phyloP scores from a whole-genome alignment of 2,888 invertebrate genomes.

The Petrophora chlorosata region DNA sequence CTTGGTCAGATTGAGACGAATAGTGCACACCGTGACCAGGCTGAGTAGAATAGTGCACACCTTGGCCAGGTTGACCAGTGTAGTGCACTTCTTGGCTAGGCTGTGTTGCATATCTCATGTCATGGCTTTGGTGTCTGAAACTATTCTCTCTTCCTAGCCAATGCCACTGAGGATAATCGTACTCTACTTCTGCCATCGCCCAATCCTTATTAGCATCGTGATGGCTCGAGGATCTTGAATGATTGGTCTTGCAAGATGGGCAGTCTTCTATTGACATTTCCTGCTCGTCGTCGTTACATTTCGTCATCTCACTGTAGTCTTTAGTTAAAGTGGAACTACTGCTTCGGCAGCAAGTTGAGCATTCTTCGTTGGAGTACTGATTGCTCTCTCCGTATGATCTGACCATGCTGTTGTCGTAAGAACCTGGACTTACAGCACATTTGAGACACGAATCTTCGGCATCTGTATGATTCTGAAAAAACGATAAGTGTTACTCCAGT shows the following conservation, averaged over 20 bases:
- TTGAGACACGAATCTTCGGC: constrained; percentile 82
- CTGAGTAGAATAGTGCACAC: constrained; percentile 8
- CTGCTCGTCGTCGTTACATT: constrained; percentile 74
- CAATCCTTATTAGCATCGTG: constrained; percentile 75
- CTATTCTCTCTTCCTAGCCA: constrained; percentile 77
- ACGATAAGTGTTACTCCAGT: too few species aligned
- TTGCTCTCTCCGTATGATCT: constrained; percentile 75
- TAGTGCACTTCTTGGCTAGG: constrained; percentile 4
- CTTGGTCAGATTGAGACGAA: constrained; percentile 6
- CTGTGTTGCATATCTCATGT: constrained; percentile 35
- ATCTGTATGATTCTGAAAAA: constrained; percentile 73
- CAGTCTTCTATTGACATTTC: constrained; percentile 77
- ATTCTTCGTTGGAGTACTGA: constrained; percentile 78
- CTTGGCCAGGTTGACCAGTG: not conserved
- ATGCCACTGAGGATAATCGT: constrained; percentile 80
- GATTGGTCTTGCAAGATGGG: constrained; percentile 75
- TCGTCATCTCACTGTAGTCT: constrained; percentile 80
- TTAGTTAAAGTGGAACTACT: constrained; percentile 77
- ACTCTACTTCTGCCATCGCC: constrained; percentile 76
- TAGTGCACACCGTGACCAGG: constrained; percentile 6
- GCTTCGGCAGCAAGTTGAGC: constrained; percentile 76
- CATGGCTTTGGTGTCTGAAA: constrained; percentile 68
- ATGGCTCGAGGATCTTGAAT: constrained; percentile 75
- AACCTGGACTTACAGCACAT: constrained; percentile 81
- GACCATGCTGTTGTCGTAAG: constrained; percentile 81